These are phyloP conservation scores for Gastracanthus pulcherrimus DNA, from an alignment of 2,888 invertebrate species.

Conservation along the genomic window DNA sequence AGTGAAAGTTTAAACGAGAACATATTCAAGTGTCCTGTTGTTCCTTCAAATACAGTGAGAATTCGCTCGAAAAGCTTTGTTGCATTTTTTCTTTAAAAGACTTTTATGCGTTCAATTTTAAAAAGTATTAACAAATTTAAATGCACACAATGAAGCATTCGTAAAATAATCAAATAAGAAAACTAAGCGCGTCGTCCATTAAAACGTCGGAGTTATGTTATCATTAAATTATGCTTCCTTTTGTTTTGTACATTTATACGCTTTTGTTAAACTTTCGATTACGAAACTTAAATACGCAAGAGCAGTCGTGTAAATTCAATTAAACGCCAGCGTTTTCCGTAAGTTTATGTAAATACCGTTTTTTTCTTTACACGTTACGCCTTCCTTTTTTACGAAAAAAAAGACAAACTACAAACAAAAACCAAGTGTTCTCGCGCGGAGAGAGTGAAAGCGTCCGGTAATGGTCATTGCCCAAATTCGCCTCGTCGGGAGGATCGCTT, in stretches of 20 bases:
- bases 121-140: too few relatives aligned
- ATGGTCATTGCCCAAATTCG: neutral
- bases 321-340: neutral
- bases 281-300: neutral
- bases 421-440: neutral
- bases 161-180: too few relatives aligned
- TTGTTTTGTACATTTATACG: neutral
- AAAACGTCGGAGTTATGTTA: too few relatives aligned
- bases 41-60: too few relatives aligned
- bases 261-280: neutral
- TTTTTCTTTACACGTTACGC: neutral
- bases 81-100: too few relatives aligned
- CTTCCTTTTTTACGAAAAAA: neutral
- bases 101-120: too few relatives aligned
- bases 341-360: neutral
- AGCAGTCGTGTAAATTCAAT: neutral
- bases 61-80: too few relatives aligned
- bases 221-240: neutral
- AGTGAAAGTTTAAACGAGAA: too few relatives aligned
- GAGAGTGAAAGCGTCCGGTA: neutral
- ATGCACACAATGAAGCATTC: too few relatives aligned
- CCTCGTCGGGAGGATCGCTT: neutral
- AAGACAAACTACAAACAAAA: neutral
- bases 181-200: too few relatives aligned
- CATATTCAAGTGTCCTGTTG: too few relatives aligned